Percentiles rank a stretch among this genome's conserved stretches.
phyloP scores from a whole-genome alignment of 2,797 vertebrate genomes.

The Urocyon cinereoargenteus region DNA sequence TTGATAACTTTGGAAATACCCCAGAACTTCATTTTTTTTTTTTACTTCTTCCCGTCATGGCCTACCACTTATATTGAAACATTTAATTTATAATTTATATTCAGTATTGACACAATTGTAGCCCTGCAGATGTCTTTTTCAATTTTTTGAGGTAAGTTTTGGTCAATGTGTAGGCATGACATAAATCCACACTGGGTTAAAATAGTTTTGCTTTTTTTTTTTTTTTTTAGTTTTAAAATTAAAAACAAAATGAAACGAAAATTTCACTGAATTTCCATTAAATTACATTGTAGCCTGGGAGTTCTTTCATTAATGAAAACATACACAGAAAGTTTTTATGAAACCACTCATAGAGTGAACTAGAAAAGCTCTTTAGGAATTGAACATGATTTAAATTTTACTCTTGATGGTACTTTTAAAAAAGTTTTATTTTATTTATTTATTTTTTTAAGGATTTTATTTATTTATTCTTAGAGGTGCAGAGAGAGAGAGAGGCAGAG shows the following conservation, averaged over 20 bases:
- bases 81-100: slow-evolving; percentile 59
- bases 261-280: slow-evolving; percentile 38
- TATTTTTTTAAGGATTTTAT: no score
- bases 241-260: slow-evolving; percentile 28
- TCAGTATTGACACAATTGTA: background rate
- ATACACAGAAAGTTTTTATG: background rate
- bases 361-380: background rate
- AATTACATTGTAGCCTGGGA: background rate
- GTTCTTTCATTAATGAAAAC: slow-evolving; percentile 25
- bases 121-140: background rate
- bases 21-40: slow-evolving; percentile 64
- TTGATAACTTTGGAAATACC: slow-evolving; percentile 79
- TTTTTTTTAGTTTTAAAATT: slow-evolving; percentile 22
- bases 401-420: background rate
- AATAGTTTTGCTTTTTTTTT: background rate
- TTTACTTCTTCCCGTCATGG: slow-evolving; percentile 39
- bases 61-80: slow-evolving; percentile 53
- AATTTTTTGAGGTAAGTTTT: slow-evolving; percentile 34
- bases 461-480: no score
- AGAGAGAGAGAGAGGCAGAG: no score
- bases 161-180: background rate
- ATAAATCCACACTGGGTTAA: slow-evolving; percentile 48
- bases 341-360: background rate
- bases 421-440: background rate
- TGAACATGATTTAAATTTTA: background rate